Conservation (phyloP, 2,888 invertebrate genomes). For the Muscina levida region DNA sequence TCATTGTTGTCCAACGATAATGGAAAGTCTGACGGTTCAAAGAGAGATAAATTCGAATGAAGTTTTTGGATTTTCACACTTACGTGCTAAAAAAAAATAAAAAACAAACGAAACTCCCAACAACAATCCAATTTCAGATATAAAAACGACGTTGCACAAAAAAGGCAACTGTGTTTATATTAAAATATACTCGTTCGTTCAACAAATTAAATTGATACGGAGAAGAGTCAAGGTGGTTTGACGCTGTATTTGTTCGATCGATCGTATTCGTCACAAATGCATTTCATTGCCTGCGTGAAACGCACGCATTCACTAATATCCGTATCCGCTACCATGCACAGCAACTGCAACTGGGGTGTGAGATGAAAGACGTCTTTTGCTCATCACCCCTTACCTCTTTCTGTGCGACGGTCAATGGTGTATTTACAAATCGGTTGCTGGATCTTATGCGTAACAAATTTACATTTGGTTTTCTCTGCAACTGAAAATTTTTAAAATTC, state of each 20-base stretch:
- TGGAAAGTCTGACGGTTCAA: slow-evolving; percentile 54
- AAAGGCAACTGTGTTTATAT: slow-evolving; percentile 64
- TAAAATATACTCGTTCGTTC: no score
- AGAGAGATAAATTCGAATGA: slow-evolving; percentile 55
- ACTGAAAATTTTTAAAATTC: slow-evolving; percentile 58
- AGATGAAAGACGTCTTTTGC: neutral
- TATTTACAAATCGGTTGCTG: no score
- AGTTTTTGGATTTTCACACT: slow-evolving; percentile 74
- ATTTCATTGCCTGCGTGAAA: slow-evolving; percentile 28
- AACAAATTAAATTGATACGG: slow-evolving; percentile 61
- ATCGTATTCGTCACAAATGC: slow-evolving; percentile 15
- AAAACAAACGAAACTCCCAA: neutral
- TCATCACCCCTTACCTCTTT: no score
- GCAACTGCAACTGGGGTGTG: slow-evolving; percentile 57
- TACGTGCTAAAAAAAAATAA: slow-evolving; percentile 73
- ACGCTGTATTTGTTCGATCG: slow-evolving; percentile 15
- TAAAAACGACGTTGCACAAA: slow-evolving; percentile 52
- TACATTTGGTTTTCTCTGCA: slow-evolving; percentile 33
- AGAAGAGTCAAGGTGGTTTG: slow-evolving; percentile 21
- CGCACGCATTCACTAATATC: slow-evolving; percentile 57
- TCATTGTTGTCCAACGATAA: slow-evolving; percentile 43
- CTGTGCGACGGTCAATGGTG: no score
- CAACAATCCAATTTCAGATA: neutral
- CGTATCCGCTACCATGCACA: slow-evolving; percentile 53
- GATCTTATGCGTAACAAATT: neutral